Conservation (phyloP, 2,113 vertebrate genomes). For the Nothoprocta perdicaria region DNA sequence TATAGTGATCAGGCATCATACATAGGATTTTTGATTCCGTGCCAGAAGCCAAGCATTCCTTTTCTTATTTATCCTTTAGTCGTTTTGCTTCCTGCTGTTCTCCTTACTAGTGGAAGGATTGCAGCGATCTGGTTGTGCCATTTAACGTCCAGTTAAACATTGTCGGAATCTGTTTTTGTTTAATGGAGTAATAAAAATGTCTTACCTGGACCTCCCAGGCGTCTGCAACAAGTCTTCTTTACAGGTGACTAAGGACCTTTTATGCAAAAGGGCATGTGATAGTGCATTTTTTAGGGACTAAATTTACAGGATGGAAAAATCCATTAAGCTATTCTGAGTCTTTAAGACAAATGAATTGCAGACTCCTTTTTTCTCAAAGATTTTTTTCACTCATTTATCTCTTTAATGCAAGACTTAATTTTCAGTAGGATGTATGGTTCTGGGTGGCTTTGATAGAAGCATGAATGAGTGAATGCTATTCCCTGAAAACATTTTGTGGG, state of each 20-base stretch:
- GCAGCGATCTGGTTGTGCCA: neutral
- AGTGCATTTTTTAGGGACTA: neutral
- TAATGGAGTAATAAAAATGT: neutral
- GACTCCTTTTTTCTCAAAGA: neutral
- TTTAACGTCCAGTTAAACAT: neutral
- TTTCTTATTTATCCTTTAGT: slow-evolving; percentile 29
- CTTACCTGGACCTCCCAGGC: neutral
- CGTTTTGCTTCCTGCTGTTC: slow-evolving; percentile 10
- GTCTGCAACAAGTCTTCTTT: neutral
- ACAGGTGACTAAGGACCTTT: neutral
- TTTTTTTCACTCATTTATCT: neutral
- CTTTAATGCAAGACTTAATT: neutral
- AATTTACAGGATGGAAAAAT: neutral
- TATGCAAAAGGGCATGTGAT: neutral
- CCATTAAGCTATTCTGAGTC: neutral
- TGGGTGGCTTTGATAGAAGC: neutral
- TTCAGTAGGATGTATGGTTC: neutral
- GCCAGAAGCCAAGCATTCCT: slow-evolving; percentile 55
- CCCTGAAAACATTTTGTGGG: neutral
- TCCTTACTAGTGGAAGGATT: neutral
- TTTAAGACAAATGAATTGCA: neutral
- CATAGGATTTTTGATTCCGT: slow-evolving; percentile 40
- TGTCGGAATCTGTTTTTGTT: slow-evolving; percentile 16
- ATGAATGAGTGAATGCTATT: accelerated
- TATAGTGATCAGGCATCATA: slow-evolving; percentile 1